A percentile compares a stretch with the other conserved stretches of the same genome.
Evolutionary conservation across 2,888 invertebrate genomes (phyloP).

Genomic region (Panzeria rudis): DNA sequence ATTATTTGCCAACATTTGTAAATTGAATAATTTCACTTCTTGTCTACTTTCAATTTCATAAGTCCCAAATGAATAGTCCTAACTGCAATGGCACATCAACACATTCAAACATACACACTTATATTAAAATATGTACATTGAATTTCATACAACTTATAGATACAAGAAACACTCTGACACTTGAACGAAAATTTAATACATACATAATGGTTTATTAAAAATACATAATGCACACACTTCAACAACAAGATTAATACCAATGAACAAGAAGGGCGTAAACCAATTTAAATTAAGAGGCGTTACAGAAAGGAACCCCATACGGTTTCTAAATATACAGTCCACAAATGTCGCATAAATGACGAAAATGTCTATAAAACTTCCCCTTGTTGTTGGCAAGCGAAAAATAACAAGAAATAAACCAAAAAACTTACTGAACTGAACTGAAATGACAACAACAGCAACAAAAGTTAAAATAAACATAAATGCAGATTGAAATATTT

Average conservation of each 20-base stretch:
- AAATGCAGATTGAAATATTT: slow-evolving; percentile 71
- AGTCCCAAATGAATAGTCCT: slow-evolving; percentile 46
- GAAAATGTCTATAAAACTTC: slow-evolving; percentile 71
- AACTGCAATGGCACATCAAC: slow-evolving; percentile 40
- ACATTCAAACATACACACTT: slow-evolving; percentile 10
- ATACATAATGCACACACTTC: slow-evolving; percentile 69
- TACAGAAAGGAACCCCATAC: slow-evolving; percentile 71
- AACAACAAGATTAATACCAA: slow-evolving; percentile 70
- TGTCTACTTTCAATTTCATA: slow-evolving; percentile 61
- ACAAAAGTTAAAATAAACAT: slow-evolving; percentile 47
- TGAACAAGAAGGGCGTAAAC: slow-evolving; percentile 71
- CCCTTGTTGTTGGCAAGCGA: slow-evolving; percentile 48
- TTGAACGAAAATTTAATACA: slow-evolving; percentile 25
- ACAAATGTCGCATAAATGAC: slow-evolving; percentile 72
- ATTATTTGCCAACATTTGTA: slow-evolving; percentile 48
- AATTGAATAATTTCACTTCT: slow-evolving; percentile 60
- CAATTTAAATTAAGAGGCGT: slow-evolving; percentile 72
- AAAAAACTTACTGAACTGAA: slow-evolving; percentile 3
- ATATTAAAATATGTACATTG: slow-evolving; percentile 5
- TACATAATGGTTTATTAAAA: slow-evolving; percentile 69
- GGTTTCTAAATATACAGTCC: slow-evolving; percentile 68
- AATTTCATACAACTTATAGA: slow-evolving; percentile 27
- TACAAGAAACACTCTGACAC: neutral
- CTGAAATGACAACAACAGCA: slow-evolving; percentile 41
- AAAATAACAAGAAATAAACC: slow-evolving; percentile 10